phyloP scores from a whole-genome alignment of 2,888 invertebrate species.

The Acleris laterana region DNA sequence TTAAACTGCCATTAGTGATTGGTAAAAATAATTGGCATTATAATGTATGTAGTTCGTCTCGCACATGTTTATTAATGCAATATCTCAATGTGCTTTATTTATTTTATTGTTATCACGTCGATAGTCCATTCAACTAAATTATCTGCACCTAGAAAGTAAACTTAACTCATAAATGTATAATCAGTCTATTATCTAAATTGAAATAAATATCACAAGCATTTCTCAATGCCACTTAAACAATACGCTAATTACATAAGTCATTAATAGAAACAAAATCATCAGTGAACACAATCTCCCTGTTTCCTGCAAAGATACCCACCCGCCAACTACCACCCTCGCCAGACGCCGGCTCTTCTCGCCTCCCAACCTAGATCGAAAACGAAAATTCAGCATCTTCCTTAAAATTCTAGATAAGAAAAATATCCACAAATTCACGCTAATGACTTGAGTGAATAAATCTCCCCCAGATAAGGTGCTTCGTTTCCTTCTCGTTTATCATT shows the following conservation, averaged over 20 bases:
- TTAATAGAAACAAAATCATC: slow-evolving; percentile 7
- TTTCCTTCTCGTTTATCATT: slow-evolving; percentile 37
- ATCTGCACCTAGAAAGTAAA: too few species aligned
- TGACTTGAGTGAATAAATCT: slow-evolving; percentile 53
- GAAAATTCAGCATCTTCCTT: slow-evolving; percentile 79
- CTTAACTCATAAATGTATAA: too few species aligned
- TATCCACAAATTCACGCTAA: slow-evolving; percentile 69
- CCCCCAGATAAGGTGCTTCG: slow-evolving; percentile 36
- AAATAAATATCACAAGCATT: not conserved
- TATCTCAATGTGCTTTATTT: too few species aligned
- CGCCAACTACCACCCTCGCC: slow-evolving; percentile 79
- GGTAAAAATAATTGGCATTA: too few species aligned
- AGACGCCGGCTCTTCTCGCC: slow-evolving; percentile 71
- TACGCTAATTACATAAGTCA: slow-evolving; percentile 10
- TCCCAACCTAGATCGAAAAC: slow-evolving; percentile 83
- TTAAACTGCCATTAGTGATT: too few species aligned
- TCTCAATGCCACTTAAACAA: not conserved
- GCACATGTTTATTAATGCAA: too few species aligned
- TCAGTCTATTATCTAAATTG: not conserved
- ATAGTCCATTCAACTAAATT: too few species aligned
- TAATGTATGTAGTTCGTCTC: too few species aligned
- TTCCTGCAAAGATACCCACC: slow-evolving; percentile 72
- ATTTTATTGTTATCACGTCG: too few species aligned
- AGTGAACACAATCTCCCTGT: slow-evolving; percentile 21
- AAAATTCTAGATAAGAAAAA: slow-evolving; percentile 68